Evolutionary conservation across 2,113 vertebrate genomes (phyloP).

Genomic region (Prinia subflava): DNA sequence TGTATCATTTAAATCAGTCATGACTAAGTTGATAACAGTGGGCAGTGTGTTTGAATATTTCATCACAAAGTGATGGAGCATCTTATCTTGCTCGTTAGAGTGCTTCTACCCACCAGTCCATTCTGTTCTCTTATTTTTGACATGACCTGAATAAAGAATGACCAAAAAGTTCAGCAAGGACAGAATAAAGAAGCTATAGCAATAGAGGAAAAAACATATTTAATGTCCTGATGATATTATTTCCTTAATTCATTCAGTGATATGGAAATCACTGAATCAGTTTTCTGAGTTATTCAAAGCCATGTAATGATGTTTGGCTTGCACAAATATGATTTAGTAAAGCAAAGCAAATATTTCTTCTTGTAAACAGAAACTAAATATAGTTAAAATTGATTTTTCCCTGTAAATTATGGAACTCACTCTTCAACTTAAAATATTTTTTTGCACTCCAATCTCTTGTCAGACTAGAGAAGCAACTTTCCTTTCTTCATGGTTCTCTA

Average conservation of each 20-base stretch:
- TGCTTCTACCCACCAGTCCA: constrained; percentile 11
- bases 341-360: constrained; percentile 1
- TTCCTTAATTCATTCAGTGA: not conserved
- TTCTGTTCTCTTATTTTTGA: constrained; percentile 24
- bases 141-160: constrained; percentile 58
- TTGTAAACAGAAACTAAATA: constrained; percentile 19
- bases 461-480: not conserved
- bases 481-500: not conserved
- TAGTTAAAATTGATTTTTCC: not conserved
- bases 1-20: constrained; percentile 68
- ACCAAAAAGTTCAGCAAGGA: constrained; percentile 20
- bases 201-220: not conserved
- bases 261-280: not conserved
- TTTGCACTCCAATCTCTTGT: not conserved
- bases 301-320: not conserved
- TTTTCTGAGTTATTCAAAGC: constrained; percentile 10
- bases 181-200: not conserved
- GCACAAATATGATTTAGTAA: constrained; percentile 7
- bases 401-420: not conserved
- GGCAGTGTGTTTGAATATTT: constrained; percentile 68
- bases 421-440: not conserved
- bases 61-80: constrained; percentile 37
- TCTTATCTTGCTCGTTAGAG: constrained; percentile 51
- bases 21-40: constrained; percentile 50
- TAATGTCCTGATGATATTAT: not conserved